A percentile compares a stretch with the other conserved stretches of the same genome.
These are phyloP conservation scores for Andricus curvator DNA, from an alignment of 2,888 invertebrate species.

Conservation along the genomic window DNA sequence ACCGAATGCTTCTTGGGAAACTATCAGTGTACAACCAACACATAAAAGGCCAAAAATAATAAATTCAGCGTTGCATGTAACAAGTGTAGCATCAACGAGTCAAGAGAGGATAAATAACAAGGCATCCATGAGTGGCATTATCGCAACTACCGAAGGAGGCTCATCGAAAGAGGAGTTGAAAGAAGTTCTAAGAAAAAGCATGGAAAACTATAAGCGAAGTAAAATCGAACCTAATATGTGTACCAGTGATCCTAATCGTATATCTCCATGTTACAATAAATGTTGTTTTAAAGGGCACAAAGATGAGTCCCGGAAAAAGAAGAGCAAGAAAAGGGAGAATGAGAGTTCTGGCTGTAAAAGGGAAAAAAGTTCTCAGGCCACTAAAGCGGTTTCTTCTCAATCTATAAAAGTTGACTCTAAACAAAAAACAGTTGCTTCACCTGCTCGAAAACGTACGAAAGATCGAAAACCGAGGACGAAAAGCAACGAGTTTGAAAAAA, in stretches of 20 bases:
- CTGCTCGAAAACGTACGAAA: background rate
- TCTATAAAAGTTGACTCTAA: background rate
- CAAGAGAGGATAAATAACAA: background rate
- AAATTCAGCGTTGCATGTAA: background rate
- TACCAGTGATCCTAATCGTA: background rate
- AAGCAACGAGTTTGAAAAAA: background rate
- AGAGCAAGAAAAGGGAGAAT: background rate
- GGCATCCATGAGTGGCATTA: background rate
- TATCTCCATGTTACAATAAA: background rate
- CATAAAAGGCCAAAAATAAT: background rate
- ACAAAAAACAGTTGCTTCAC: background rate
- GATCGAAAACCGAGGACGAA: slow-evolving; percentile 7
- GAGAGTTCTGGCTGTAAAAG: background rate
- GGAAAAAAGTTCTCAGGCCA: background rate
- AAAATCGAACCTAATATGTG: background rate
- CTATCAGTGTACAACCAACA: background rate
- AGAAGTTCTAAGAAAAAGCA: background rate
- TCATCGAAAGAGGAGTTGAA: background rate
- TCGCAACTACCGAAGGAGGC: background rate
- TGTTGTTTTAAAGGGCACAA: background rate
- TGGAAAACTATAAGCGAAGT: background rate
- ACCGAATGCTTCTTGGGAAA: background rate
- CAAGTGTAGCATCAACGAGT: background rate
- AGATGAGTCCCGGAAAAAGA: background rate
- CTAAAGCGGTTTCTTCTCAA: background rate